These are phyloP conservation scores for Abscondita cerata DNA, from an alignment of 2,888 invertebrate species.

Conservation along the genomic window DNA sequence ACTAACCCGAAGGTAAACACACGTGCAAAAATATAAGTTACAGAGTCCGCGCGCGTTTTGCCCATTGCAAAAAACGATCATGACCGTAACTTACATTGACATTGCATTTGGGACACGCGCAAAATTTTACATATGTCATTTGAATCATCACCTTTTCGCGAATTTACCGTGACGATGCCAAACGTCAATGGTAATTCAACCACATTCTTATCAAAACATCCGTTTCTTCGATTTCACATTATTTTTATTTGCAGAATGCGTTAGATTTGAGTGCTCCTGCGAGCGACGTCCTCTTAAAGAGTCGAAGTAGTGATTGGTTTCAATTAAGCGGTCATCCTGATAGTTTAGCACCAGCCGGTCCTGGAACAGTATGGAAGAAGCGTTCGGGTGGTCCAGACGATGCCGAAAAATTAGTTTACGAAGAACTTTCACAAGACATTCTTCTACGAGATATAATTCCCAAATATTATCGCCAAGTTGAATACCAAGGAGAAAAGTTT, in stretches of 20 bases:
- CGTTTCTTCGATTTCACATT: neutral
- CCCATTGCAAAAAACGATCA: neutral
- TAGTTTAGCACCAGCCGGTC: slow-evolving; percentile 90
- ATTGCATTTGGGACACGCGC: neutral
- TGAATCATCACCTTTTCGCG: neutral
- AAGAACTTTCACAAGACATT: slow-evolving; percentile 77
- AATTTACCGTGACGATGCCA: slow-evolving; percentile 1
- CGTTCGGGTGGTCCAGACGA: slow-evolving; percentile 74
- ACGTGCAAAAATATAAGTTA: slow-evolving; percentile 8
- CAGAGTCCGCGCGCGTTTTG: neutral
- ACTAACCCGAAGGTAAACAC: slow-evolving; percentile 1
- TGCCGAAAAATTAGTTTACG: slow-evolving; percentile 80
- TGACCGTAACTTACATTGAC: neutral
- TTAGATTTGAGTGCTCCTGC: slow-evolving; percentile 90
- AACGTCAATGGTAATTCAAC: slow-evolving; percentile 5
- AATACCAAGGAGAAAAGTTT: slow-evolving; percentile 80
- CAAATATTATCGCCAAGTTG: slow-evolving; percentile 82
- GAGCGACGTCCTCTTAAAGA: slow-evolving; percentile 82
- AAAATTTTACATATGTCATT: neutral
- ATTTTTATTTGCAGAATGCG: slow-evolving; percentile 72
- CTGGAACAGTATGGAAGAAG: slow-evolving; percentile 93
- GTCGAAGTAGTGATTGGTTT: slow-evolving; percentile 78
- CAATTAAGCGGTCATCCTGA: slow-evolving; percentile 94
- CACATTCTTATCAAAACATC: slow-evolving; percentile 4
- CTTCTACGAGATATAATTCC: slow-evolving; percentile 78